A percentile compares a stretch with the other conserved stretches of the same genome.
phyloP scores from a whole-genome alignment of 1,140 invertebrate species.

The Lepeophtheirus salmonis region DNA sequence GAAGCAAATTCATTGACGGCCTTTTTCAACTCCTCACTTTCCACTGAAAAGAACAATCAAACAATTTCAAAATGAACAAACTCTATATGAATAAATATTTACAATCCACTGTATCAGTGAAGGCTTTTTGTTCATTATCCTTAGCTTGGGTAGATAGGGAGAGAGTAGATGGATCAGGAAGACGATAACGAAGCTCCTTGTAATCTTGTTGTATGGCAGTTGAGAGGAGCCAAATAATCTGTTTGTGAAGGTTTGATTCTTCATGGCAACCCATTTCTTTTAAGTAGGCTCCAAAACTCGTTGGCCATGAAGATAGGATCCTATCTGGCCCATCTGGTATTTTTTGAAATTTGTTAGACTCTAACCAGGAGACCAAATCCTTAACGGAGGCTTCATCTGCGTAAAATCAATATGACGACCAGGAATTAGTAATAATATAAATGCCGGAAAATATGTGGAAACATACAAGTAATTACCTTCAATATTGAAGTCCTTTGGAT shows the following conservation, averaged over 20 bases:
- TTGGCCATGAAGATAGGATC: slow-evolving; percentile 38
- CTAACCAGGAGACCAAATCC: background rate
- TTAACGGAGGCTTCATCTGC: background rate
- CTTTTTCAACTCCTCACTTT: slow-evolving; percentile 21
- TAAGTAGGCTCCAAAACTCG: slow-evolving; percentile 54
- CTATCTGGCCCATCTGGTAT: background rate
- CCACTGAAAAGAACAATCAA: slow-evolving; percentile 34
- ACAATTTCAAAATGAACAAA: background rate
- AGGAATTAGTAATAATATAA: background rate
- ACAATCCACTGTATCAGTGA: slow-evolving; percentile 54
- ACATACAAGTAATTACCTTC: background rate
- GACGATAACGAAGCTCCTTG: slow-evolving; percentile 54
- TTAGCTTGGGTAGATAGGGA: slow-evolving; percentile 30
- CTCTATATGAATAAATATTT: slow-evolving; percentile 32
- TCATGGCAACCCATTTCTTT: slow-evolving; percentile 39
- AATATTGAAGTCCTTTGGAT: background rate
- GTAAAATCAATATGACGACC: no score
- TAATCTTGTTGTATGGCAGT: slow-evolving; percentile 22
- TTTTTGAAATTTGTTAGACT: background rate
- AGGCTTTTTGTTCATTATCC: background rate
- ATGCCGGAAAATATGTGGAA: background rate
- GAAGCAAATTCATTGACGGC: slow-evolving; percentile 54
- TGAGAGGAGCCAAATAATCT: slow-evolving; percentile 27
- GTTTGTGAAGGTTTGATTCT: slow-evolving; percentile 22
- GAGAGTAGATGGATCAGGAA: slow-evolving; percentile 56